phyloP scores from a whole-genome alignment of 2,888 invertebrate genomes.

The Carterocephalus palaemon region DNA sequence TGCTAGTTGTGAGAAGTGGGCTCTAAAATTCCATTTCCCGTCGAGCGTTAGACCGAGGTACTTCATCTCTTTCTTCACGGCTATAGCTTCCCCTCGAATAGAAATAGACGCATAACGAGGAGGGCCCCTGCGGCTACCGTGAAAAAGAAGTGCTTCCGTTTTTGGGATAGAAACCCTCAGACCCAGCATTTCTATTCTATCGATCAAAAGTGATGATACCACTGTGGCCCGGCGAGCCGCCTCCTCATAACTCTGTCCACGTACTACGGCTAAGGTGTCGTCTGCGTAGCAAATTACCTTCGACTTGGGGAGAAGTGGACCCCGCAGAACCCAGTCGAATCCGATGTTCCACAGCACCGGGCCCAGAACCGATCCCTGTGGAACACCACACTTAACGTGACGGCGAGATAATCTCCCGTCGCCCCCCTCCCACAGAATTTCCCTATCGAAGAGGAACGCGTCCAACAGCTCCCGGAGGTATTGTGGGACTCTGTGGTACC shows the following conservation, averaged over 20 bases:
- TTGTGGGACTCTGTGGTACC: constrained; percentile 24
- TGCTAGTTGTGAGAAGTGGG: too few relatives aligned
- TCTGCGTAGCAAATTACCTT: constrained; percentile 25
- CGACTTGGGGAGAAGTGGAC: constrained; percentile 8
- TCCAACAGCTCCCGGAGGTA: too few relatives aligned
- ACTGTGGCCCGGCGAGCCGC: background rate
- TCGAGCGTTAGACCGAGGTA: too few relatives aligned
- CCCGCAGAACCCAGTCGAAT: constrained; percentile 25
- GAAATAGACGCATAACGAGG: too few relatives aligned
- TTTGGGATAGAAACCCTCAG: background rate
- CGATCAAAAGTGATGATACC: background rate
- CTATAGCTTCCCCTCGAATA: too few relatives aligned
- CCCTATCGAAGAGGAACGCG: too few relatives aligned
- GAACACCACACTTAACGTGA: constrained; percentile 30
- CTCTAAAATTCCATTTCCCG: too few relatives aligned
- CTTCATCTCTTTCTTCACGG: too few relatives aligned
- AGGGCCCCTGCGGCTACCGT: background rate
- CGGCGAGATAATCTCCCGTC: too few relatives aligned
- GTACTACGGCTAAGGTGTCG: constrained; percentile 15
- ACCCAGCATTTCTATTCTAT: background rate
- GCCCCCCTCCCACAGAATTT: too few relatives aligned
- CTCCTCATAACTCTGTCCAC: background rate
- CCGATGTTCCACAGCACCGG: constrained; percentile 33
- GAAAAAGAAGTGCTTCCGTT: constrained; percentile 1
- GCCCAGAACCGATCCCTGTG: constrained; percentile 30